Base-by-base conservation (phyloP, 2,113 vertebrate species). In the Etia nguti region DNA sequence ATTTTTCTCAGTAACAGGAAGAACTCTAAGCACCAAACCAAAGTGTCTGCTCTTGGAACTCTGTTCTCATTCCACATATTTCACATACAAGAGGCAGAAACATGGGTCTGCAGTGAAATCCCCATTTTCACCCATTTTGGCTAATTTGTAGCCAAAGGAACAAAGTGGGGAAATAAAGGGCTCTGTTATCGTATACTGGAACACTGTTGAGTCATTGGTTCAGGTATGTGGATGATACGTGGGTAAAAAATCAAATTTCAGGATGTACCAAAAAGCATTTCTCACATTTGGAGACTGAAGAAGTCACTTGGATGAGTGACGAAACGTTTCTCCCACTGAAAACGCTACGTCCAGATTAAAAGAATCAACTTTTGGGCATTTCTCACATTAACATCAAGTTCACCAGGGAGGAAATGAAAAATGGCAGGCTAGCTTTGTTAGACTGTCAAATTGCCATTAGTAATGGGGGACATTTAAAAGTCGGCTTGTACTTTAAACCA, bases 91-190 rank as follows among this genome's bases (percentile, higher is more conserved):
- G 31, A 38, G 60, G 62, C 36, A 68, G 34, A 68, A 68, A 68
- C 62, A 68, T 20, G 0, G 0, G 11, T 68, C 20, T 22, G 62
- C 62, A 13, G 20, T 41, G 36, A 41, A 41, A 22, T 24, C 62
- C 36, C 11, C 62, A 22, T 34, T 68, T 22, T 2, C 62, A 68
- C 36, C 36, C 20, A 68, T 12, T 41, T 41, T 41, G 62, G 20
- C 62, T 41, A 5, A 68, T 68, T 41, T 68, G 62, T 68, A 41
- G 20, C 34, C 36, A 41, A 22, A 41, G 22, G 20, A 68, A 41
- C 60, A 36, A 65, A 65, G 60, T 65, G 36, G 11, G 22, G 36
- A 41, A 41, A 68, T 38, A 68, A 41, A 68, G n/a, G 20, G 20
- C 62, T 65, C 60, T 41, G 36, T 22, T 68, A 15, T 68, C 13